Evolutionary conservation across 1,140 invertebrate genomes (phyloP), one percentile per base, ranked within the genome.

Genomic region (Hyles euphorbiae): DNA sequence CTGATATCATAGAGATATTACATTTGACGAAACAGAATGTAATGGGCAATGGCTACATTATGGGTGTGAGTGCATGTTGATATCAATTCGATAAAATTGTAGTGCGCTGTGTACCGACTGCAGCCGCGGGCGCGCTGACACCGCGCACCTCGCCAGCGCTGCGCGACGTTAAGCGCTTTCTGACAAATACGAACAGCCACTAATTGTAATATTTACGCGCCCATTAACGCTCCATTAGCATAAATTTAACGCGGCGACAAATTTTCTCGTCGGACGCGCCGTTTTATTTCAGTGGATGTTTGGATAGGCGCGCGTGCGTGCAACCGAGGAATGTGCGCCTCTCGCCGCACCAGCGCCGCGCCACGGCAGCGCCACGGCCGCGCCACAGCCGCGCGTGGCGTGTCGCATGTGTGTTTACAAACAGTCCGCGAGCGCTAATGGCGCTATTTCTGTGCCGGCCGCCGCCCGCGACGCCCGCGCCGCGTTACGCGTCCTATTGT

Each of bases 151-250:
- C 10, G 10, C 36, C 36, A 9, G 52, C 52, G 36, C 51, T 6
- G 12, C 52, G 40, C 36, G 36, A 8, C 36, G 4, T 8, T 40
- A 40, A 40, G 36, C 1, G 36, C 36, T 40, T 8, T 5, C 36
- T 40, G 36, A 40, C 36, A 40, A 46, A 55, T 45, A 53, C 54
- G 57, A 44, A 53, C 56, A 34, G 60, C 60, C 56, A 57, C 65
- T 68, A 63, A 72, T 65, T 72, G 60, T 71, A 68, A 77, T 72
- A 74, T 74, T 63, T 63, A 67, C 58, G 67, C 62, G 64, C 60
- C 64, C 75, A 65, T 78, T 75, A 75, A 74, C 74, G 61, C 58
- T 74, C 74, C 74, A 76, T 79, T 74, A 71, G 69, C 67, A 63
- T 74, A 72, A 74, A 71, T 67, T 63, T 66, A 53, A 61, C 55